These are phyloP conservation scores for Istiophorus platypterus DNA, from an alignment of 2,113 vertebrate genomes.

Conservation along the genomic window DNA sequence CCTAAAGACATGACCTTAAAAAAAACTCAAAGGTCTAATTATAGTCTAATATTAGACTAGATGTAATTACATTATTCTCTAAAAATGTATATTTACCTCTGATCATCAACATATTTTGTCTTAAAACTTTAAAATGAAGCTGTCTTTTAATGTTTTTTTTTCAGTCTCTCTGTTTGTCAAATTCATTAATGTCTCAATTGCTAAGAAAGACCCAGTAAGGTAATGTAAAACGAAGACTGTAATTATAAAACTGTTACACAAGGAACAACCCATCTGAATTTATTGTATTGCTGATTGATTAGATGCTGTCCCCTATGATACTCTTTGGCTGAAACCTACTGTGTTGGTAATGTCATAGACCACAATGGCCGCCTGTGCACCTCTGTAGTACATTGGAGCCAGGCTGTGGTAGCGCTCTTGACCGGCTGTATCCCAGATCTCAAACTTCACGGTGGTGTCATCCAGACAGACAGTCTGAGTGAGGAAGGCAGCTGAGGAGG, in stretches of 20 bases:
- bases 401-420: slow-evolving; percentile 98
- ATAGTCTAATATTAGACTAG: slow-evolving; percentile 10
- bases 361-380: slow-evolving; percentile 96
- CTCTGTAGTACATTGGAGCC: slow-evolving; percentile 97
- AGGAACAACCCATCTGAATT: neutral
- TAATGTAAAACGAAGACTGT: neutral
- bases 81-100: neutral
- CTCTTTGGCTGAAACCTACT: slow-evolving; percentile 79
- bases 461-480: slow-evolving; percentile 97
- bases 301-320: neutral
- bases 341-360: slow-evolving; percentile 97
- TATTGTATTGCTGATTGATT: neutral
- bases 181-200: no score
- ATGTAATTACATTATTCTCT: neutral
- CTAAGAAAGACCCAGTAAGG: neutral
- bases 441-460: slow-evolving; percentile 98
- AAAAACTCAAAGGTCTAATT: slow-evolving; percentile 11
- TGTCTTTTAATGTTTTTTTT: no score
- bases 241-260: neutral
- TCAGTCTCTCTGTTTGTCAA: no score
- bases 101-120: neutral
- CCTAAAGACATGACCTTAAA: neutral
- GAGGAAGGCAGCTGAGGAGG: slow-evolving; percentile 91
- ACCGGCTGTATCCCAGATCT: slow-evolving; percentile 98
- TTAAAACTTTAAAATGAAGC: neutral